Conservation (phyloP, 2,113 vertebrate genomes). For the Ceyx margarethae region DNA sequence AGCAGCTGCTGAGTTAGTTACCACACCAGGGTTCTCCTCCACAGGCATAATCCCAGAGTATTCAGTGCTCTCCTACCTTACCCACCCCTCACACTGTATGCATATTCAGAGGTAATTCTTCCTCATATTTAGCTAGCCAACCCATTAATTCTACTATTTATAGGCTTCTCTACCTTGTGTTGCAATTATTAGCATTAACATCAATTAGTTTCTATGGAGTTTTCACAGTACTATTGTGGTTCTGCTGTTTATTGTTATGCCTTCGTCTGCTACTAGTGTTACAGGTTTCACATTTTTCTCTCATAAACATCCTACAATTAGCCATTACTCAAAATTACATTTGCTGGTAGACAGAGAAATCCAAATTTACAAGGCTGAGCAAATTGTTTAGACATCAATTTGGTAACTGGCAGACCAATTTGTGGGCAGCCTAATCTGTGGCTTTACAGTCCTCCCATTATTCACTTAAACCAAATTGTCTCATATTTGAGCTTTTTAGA, state of each 20-base stretch:
- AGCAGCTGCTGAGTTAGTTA: not conserved
- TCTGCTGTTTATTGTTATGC: conserved; percentile 4
- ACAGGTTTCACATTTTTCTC: not conserved
- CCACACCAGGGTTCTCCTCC: not conserved
- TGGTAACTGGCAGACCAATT: not conserved
- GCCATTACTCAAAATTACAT: conserved; percentile 34
- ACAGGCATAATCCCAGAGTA: not conserved
- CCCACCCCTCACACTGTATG: not conserved
- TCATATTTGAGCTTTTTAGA: conserved; percentile 33
- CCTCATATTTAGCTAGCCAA: not conserved
- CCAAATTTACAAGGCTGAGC: conserved; percentile 28
- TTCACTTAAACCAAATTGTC: not conserved
- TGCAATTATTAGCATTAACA: not conserved
- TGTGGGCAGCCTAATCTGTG: not conserved
- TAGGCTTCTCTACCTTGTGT: not conserved
- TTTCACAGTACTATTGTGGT: not conserved
- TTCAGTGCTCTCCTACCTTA: not conserved
- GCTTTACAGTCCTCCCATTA: not conserved
- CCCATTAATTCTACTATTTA: conserved; percentile 24
- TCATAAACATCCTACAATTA: conserved; percentile 43
- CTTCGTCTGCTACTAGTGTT: conserved; percentile 27
- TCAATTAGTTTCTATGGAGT: conserved; percentile 40
- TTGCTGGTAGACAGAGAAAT: conserved; percentile 20
- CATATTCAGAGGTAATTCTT: conserved; percentile 19
- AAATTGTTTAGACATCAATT: conserved; percentile 10